Evolutionary conservation across 2,797 vertebrate genomes (phyloP).

Genomic region (Sarcoramphus papa): DNA sequence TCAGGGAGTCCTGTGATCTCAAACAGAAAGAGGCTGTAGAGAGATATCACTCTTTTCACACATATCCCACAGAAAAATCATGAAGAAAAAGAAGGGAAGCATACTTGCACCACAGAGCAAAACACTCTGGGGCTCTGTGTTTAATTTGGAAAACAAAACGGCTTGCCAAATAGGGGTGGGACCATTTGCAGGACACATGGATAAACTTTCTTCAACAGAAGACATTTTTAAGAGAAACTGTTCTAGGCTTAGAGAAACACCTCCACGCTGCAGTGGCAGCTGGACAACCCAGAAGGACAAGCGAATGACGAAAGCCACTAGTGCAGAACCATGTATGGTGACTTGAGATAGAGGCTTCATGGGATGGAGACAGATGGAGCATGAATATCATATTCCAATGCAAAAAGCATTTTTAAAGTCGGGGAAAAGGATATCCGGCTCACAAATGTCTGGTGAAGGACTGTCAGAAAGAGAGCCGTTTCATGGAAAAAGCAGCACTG

Average conservation of each 20-base stretch:
- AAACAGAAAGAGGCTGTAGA: neutral
- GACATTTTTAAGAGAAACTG: neutral
- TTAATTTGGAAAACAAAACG: neutral
- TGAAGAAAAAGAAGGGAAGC: neutral
- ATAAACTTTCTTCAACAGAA: neutral
- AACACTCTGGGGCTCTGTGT: neutral
- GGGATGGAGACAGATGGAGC: neutral
- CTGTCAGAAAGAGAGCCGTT: neutral
- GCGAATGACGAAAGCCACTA: rapidly evolving
- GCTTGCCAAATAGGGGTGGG: neutral
- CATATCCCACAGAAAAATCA: neutral
- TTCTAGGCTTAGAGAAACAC: neutral
- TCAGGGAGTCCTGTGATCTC: neutral
- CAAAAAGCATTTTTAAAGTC: neutral
- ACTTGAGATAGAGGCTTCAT: neutral
- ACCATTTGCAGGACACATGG: neutral
- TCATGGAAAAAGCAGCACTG: neutral
- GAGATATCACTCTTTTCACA: neutral
- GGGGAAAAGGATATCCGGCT: neutral
- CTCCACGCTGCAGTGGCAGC: neutral
- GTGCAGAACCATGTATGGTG: rapidly evolving
- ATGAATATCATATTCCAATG: neutral
- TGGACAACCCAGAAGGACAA: neutral
- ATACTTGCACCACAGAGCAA: neutral
- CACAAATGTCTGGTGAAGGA: neutral